Base-by-base conservation (phyloP, 2,888 invertebrate genomes). In the Drosophila mayaguana region DNA sequence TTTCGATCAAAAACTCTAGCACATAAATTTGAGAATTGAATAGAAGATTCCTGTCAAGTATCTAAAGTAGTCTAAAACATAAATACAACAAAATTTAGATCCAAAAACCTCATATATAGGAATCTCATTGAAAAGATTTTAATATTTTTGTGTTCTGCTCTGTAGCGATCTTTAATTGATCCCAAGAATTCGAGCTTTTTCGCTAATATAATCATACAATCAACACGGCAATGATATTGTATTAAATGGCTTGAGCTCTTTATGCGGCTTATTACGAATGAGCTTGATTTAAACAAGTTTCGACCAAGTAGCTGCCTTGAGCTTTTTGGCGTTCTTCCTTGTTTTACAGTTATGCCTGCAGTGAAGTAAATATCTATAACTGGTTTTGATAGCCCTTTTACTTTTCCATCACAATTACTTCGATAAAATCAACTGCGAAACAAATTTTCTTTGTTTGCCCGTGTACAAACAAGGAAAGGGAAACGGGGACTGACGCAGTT, bases 311-410 rank as follows among this genome's bases (percentile, higher is more conserved):
- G 53, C 38, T 63, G 45, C 75, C 75, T 71, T 75, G 75, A 75
- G 72, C 60, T 45, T 75, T 50, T 48, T 38, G 28, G 54, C 42
- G 22, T 53, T 51, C 63, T 75, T 75, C 76, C 75, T 75, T 57
- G 45, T 53, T 75, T 75, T 63, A 75, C 75, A 75, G 75, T 75
- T 75, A 60, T 32, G 25, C 46, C n/a, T 7, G 32, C 25, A 16
- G 11, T 20, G 34, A 2, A 14, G n/a, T 18, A 22, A 40, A 38
- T 50, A 63, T 53, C 46, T 20, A 20, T 36, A 76, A 79, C 79
- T 61, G 48, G 51, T 63, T 71, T 38, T n/a, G 25, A 50, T 4
- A 54, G 46, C 57, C 77, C 77, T 76, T 76, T 76, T 62, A 76
- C 77, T 72, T 76, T 68, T 67, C 20, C 55, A 54, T 56, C 56